Conservation (phyloP, 2,888 invertebrate species). For the Tricholauxania praeusta region DNA sequence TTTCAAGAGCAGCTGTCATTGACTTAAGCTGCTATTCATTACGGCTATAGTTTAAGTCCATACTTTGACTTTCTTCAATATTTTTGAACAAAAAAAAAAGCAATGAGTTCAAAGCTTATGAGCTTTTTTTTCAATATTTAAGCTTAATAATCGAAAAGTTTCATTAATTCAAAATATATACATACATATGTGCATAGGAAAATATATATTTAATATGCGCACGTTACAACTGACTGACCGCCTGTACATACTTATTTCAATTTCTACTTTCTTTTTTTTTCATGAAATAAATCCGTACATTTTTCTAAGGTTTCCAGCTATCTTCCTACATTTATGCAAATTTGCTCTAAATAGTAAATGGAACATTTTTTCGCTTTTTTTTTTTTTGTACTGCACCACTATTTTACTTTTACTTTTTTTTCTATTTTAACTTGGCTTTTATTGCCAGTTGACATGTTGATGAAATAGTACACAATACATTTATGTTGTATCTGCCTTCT, state of each 20-base stretch:
- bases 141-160: too few relatives aligned
- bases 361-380: slow-evolving; percentile 61
- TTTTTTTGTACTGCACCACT: slow-evolving; percentile 3
- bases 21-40: too few relatives aligned
- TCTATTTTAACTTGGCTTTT: slow-evolving; percentile 17
- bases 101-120: too few relatives aligned
- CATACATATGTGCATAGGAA: too few relatives aligned
- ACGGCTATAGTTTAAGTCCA: too few relatives aligned
- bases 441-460: slow-evolving; percentile 48
- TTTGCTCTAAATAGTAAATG: slow-evolving; percentile 66
- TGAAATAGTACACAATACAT: slow-evolving; percentile 58
- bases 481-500: slow-evolving; percentile 38
- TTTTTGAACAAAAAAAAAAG: too few relatives aligned
- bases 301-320: background rate
- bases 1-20: too few relatives aligned
- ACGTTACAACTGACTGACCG: too few relatives aligned
- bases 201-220: too few relatives aligned
- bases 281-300: background rate
- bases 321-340: slow-evolving; percentile 58
- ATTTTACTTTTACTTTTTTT: slow-evolving; percentile 42
- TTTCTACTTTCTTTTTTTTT: background rate
- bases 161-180: too few relatives aligned
- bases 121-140: too few relatives aligned
- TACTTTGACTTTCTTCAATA: too few relatives aligned
- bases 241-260: background rate